Evolutionary conservation across 2,797 vertebrate genomes (phyloP).

Genomic region (Pipistrellus pipistrellus): DNA sequence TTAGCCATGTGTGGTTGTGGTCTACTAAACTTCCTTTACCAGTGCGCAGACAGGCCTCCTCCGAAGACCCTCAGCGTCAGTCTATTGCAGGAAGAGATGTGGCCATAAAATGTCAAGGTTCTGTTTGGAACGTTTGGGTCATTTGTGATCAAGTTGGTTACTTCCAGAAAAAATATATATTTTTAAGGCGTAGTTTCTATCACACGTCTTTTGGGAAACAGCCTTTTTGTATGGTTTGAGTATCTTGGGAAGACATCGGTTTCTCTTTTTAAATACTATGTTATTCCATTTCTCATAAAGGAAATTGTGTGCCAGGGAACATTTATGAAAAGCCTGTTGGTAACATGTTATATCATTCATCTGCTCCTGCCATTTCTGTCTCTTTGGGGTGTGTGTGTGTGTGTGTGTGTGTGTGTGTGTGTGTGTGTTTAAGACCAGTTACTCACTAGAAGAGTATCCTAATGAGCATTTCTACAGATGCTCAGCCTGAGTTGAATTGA

Average conservation of each 20-base stretch:
- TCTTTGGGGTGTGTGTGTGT: not conserved
- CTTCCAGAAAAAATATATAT: conserved; percentile 57
- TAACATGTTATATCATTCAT: conserved; percentile 82
- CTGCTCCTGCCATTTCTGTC: conserved; percentile 67
- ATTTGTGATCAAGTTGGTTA: conserved; percentile 63
- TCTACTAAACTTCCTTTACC: conserved; percentile 73
- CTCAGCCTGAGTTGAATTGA: conserved; percentile 64
- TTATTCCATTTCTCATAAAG: conserved; percentile 54
- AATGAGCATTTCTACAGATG: conserved; percentile 73
- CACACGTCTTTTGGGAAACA: conserved; percentile 21
- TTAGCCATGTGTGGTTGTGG: conserved; percentile 43
- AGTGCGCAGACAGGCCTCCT: conserved; percentile 62
- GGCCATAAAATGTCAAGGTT: conserved; percentile 42
- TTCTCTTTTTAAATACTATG: conserved; percentile 67
- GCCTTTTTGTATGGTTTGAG: conserved; percentile 16
- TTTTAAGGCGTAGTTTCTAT: not conserved
- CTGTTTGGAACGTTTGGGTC: conserved; percentile 57
- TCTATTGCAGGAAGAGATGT: not conserved
- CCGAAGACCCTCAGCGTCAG: conserved; percentile 16
- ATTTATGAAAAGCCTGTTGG: conserved; percentile 63
- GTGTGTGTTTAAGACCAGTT: conserved; percentile 71
- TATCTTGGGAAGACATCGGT: conserved; percentile 50
- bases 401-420: conserved; percentile 53
- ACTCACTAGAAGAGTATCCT: conserved; percentile 74
- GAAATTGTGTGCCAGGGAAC: conserved; percentile 42